Evolutionary conservation across 2,113 vertebrate genomes (phyloP).

Genomic region (Archocentrus centrarchus): DNA sequence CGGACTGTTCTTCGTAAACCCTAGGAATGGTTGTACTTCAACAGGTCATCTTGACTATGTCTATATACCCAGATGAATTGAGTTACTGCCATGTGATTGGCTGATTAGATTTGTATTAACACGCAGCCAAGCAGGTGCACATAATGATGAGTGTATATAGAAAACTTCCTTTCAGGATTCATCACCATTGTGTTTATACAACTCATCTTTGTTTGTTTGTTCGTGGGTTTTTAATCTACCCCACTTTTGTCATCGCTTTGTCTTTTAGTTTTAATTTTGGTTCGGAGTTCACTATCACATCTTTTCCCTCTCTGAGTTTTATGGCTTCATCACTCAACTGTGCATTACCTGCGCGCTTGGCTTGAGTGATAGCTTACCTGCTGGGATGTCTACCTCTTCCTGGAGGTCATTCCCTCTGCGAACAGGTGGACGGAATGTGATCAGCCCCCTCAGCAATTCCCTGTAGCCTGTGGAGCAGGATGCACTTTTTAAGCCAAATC

Average conservation of each 20-base stretch:
- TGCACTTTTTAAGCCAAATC: constrained; percentile 57
- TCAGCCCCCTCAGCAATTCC: constrained; percentile 66
- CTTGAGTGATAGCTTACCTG: constrained; percentile 28
- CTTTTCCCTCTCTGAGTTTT: background rate
- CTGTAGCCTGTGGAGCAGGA: constrained; percentile 54
- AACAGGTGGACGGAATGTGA: constrained; percentile 71
- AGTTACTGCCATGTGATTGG: background rate
- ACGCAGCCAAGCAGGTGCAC: background rate
- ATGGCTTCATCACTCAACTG: constrained; percentile 19
- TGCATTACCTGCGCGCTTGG: constrained; percentile 35
- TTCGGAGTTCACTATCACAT: background rate
- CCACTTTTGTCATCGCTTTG: background rate
- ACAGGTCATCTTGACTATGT: background rate
- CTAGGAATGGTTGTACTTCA: background rate
- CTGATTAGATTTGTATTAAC: background rate
- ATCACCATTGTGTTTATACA: background rate
- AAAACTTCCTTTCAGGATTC: rapidly evolving
- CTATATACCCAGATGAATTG: background rate
- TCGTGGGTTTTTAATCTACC: background rate
- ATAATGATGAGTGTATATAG: background rate
- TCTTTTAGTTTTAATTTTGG: background rate
- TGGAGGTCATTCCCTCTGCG: constrained; percentile 69
- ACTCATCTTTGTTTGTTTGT: background rate
- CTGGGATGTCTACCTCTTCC: constrained; percentile 61
- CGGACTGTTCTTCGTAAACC: rapidly evolving